These are phyloP conservation scores for Noctuana brunneofusca DNA, from an alignment of 2,888 invertebrate species.

Conservation along the genomic window DNA sequence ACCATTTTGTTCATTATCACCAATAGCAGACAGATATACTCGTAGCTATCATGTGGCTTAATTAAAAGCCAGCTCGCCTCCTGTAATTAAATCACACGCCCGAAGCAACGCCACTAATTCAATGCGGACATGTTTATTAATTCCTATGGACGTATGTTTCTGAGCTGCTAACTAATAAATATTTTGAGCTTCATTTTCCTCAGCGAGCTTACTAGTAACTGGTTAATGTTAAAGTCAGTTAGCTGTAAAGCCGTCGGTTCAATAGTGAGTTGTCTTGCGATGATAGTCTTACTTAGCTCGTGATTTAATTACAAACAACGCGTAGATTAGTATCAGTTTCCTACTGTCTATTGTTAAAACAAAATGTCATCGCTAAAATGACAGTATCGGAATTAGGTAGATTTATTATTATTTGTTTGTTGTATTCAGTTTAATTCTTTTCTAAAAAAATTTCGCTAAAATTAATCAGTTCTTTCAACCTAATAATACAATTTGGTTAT, in stretches of 20 bases:
- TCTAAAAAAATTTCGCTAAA: too few relatives aligned
- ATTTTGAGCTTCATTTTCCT: constrained; percentile 3
- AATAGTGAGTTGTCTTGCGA: neutral
- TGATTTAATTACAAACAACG: neutral
- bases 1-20: neutral
- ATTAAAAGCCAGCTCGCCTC: neutral
- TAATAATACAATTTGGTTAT: too few relatives aligned
- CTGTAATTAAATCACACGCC: constrained; percentile 1
- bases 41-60: neutral
- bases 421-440: too few relatives aligned
- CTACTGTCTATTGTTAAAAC: too few relatives aligned
- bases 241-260: neutral
- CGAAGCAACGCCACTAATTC: neutral
- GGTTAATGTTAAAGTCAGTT: constrained; percentile 12
- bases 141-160: constrained; percentile 3
- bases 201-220: constrained; percentile 9
- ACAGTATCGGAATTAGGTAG: too few relatives aligned
- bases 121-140: neutral
- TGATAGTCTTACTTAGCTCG: neutral
- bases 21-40: too few relatives aligned
- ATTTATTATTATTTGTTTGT: too few relatives aligned
- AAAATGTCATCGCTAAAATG: too few relatives aligned
- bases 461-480: too few relatives aligned
- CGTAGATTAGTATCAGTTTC: neutral
- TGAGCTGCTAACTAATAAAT: constrained; percentile 17